Base-by-base conservation (phyloP, 2,113 vertebrate species). In the Setophaga petechia region DNA sequence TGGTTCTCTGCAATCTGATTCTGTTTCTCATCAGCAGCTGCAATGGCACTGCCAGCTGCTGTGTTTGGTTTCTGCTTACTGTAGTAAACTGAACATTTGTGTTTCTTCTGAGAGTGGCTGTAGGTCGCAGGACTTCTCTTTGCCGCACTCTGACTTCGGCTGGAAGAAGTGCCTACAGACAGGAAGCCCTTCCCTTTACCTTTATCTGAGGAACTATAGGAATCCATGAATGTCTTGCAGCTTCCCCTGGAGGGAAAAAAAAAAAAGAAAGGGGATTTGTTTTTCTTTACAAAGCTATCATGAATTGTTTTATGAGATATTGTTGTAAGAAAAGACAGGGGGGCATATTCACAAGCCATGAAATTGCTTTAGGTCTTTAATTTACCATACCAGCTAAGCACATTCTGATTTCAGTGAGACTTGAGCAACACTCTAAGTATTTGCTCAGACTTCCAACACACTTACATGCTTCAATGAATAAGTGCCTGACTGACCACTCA, bases 101-200 rank as follows among this genome's bases (percentile, higher is more conserved):
- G 99, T 96, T 99, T 99, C 98, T 99, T 99, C 84, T 98, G 99
- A 24, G 98, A 98, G 65, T 99, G 99, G 58, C 98, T 93, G 3
- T 98, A 97, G 39, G 97, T 97, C 0, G 98, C 98, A 2, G 98
- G 98, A 91, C 97, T 98, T 91, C 98, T 99, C 98, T 99, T 99
- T 9, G 99, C 96, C 1, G 99, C 96, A 12, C 98, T 95, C 97
- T 99, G 98, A 87, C 97, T 93, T 96, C 99, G 98, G 90, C 97
- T 96, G 7, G 98, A 97, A 16, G 98, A 96, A 35, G 97, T 86
- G 83, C 97, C 98, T 61, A 99, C 94, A 1, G 99, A 98, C 25
- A 99, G 98, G 94, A 98, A 99, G 73, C 98, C 99, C n/a, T 99
- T 99, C 25, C 99, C 99, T 97, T 99, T 99, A 18, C 99, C 98